Evolutionary conservation across 2,797 vertebrate genomes (phyloP).

Genomic region (Lutjanus argentimaculatus): DNA sequence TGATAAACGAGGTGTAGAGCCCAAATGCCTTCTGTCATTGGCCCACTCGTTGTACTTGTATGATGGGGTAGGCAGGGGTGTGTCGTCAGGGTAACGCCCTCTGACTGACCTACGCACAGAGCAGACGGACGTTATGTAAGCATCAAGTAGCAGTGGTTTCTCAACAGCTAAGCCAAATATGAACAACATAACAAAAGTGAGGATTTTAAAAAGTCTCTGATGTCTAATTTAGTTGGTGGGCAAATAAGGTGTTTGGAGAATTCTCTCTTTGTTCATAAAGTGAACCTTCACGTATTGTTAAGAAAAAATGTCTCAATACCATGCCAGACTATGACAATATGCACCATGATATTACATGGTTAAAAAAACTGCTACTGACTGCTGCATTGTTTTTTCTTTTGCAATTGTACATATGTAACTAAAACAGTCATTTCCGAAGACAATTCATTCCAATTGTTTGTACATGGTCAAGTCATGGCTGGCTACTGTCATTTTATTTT

Average conservation of each 20-base stretch:
- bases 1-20: slow-evolving; percentile 94
- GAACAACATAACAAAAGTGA: background rate
- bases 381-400: too few relatives aligned
- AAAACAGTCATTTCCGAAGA: too few relatives aligned
- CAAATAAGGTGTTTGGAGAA: background rate
- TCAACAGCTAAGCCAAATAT: slow-evolving; percentile 1
- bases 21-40: slow-evolving; percentile 94
- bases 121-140: background rate
- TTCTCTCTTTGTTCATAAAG: too few relatives aligned
- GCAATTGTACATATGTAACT: too few relatives aligned
- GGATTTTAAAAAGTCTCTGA: slow-evolving; percentile 8
- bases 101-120: slow-evolving; percentile 89
- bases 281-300: too few relatives aligned
- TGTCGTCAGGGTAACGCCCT: slow-evolving; percentile 91
- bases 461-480: too few relatives aligned
- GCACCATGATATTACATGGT: too few relatives aligned
- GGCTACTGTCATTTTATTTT: too few relatives aligned
- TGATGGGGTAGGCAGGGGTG: slow-evolving; percentile 94
- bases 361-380: too few relatives aligned
- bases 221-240: background rate
- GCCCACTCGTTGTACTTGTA: slow-evolving; percentile 99
- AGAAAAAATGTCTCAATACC: too few relatives aligned
- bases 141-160: background rate
- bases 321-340: too few relatives aligned
- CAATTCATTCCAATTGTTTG: too few relatives aligned